Evolutionary conservation across 2,113 vertebrate species (phyloP), one percentile per base, ranked within the genome.

Genomic region (Mesocricetus auratus): DNA sequence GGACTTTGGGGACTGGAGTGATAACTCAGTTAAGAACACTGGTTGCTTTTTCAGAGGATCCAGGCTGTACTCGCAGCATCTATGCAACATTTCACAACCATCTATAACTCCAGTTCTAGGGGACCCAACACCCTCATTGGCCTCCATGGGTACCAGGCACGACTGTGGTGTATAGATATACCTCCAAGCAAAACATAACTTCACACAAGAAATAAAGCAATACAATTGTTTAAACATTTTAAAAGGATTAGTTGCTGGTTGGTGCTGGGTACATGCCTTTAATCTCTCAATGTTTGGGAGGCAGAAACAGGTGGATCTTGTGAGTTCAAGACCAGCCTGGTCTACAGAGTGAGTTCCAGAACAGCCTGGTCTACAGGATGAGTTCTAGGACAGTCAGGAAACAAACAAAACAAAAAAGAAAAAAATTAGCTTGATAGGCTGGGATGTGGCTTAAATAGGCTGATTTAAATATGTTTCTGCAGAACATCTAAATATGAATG

Each of bases 401-500:
- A n/a, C 50, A 71, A 19, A 71, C n/a, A 53, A 2, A 53, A 53
- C 0, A 1, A 71, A 71, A 26, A 75, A 29, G 29, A 12, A 56
- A 56, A 36, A 17, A 53, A 56, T 81, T 78, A 26, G 26, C 3
- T 3, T 86, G n/a, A 17, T 69, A 47, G 13, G 17, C 6, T 79
- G 66, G 42, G 19, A 36, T 86, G 8, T 75, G 74, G 53, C 56
- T 87, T 75, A 79, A 82, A 45, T 56, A 62, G 22, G 7, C 62
- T 31, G 13, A 24, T 50, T 81, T 66, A 24, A n/a, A 45, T 92
- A 66, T 93, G 66, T 29, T 85, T 53, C 24, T 78, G 78, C 53
- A 69, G 21, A 94, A 62, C 21, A 86, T n/a, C 21, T 58, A 74
- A 87, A 68, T 53, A 58, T 60, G 74, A 94, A 94, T 58, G 74